Conservation (phyloP, 2,113 vertebrate genomes). For the Fregetta grallaria region DNA sequence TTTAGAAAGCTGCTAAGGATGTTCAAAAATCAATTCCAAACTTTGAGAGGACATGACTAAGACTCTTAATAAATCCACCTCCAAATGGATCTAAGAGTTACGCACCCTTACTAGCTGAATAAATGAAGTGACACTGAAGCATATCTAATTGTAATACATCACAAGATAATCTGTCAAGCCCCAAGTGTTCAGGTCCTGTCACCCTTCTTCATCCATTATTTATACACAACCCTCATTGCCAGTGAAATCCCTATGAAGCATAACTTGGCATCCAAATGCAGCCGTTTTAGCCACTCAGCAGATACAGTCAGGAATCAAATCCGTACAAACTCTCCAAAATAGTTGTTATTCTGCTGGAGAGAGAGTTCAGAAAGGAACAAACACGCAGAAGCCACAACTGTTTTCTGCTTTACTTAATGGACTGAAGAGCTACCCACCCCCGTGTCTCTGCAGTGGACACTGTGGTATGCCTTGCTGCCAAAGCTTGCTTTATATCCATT, state of each 20-base stretch:
- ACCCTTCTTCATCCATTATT: conserved; percentile 74
- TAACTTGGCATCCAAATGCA: conserved; percentile 3
- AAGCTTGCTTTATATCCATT: not conserved
- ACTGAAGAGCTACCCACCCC: not conserved
- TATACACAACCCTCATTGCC: conserved; percentile 64
- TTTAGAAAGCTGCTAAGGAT: conserved; percentile 73
- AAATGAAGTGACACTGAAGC: conserved; percentile 75
- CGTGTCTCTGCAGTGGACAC: not conserved
- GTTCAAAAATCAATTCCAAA: conserved; percentile 69
- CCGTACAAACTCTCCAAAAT: not conserved
- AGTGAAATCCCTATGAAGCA: conserved; percentile 58
- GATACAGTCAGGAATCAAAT: conserved; percentile 15
- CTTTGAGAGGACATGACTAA: conserved; percentile 57
- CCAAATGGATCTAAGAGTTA: conserved; percentile 67
- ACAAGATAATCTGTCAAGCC: conserved; percentile 73
- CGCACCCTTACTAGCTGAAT: conserved; percentile 63
- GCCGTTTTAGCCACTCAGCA: conserved; percentile 9
- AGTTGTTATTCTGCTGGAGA: not conserved
- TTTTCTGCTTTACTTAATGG: not conserved
- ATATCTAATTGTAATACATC: conserved; percentile 78
- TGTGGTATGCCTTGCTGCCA: not conserved
- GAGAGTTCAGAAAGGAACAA: not conserved
- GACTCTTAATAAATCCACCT: conserved; percentile 71
- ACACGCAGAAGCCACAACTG: not conserved
- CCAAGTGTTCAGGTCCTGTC: conserved; percentile 64